phyloP scores from a whole-genome alignment of 2,113 vertebrate species.

The Octodon degus region DNA sequence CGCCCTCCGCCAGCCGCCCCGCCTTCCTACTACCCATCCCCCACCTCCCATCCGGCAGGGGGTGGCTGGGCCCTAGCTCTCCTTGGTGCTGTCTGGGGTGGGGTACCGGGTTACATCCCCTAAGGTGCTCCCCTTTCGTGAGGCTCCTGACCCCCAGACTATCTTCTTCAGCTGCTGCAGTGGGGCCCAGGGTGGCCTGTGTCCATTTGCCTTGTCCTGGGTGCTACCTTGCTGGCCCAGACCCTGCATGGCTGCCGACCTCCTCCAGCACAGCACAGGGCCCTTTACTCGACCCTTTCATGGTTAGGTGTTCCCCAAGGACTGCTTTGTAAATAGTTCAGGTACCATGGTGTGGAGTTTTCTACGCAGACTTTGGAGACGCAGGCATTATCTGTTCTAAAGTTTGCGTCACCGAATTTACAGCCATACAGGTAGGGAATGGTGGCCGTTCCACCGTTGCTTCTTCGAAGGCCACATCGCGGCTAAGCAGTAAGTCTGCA shows the following conservation, averaged over 20 bases:
- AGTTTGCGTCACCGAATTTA: background rate
- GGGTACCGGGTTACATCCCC: rapidly evolving
- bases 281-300: background rate
- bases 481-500: background rate
- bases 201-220: background rate
- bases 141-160: no score
- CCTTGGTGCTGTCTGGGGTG: rapidly evolving
- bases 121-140: rapidly evolving
- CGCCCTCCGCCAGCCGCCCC: background rate
- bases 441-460: background rate
- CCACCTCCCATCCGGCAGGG: no score
- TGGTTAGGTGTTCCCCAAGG: background rate
- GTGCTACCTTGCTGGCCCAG: background rate
- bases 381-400: background rate
- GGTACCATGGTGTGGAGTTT: background rate
- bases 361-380: background rate
- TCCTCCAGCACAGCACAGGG: background rate
- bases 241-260: background rate
- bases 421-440: background rate
- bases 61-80: no score
- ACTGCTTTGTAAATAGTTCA: background rate
- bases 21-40: background rate
- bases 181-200: background rate
- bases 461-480: background rate
- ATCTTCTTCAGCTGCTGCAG: background rate